Evolutionary conservation across 2,113 vertebrate species (phyloP).

Genomic region (Sarotherodon lohbergeri): DNA sequence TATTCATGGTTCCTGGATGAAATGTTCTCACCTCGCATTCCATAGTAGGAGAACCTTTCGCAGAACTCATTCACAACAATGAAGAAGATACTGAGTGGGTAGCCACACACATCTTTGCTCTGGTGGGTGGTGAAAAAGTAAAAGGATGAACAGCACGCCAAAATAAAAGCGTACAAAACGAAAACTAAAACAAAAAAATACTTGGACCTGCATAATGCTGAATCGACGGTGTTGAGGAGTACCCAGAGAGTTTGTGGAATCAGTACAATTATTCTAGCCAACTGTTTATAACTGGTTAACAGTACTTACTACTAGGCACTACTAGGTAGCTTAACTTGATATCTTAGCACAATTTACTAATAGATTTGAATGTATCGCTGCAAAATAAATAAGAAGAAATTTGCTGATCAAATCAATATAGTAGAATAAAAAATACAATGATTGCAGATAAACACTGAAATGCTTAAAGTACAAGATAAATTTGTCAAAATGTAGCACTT

Average conservation of each 20-base stretch:
- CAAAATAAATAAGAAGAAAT: neutral
- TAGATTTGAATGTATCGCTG: neutral
- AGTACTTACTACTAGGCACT: neutral
- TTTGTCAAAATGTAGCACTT: neutral
- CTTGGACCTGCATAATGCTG: neutral
- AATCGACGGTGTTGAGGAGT: neutral
- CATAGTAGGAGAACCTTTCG: constrained; percentile 98
- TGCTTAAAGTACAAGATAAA: neutral
- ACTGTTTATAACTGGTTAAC: neutral
- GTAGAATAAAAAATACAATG: neutral
- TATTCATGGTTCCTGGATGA: neutral
- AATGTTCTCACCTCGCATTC: constrained; percentile 84
- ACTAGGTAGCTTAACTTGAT: neutral
- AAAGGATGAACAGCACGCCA: neutral
- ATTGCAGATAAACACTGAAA: neutral
- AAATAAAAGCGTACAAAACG: fast-evolving
- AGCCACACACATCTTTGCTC: constrained; percentile 69
- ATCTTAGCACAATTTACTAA: neutral
- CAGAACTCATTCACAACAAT: constrained; percentile 95
- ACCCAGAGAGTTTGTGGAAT: neutral
- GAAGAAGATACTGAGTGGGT: constrained; percentile 93
- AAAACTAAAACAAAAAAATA: neutral
- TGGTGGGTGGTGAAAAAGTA: constrained; percentile 2
- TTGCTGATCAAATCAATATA: neutral
- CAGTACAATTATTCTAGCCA: neutral